Percentiles rank a stretch among this genome's conserved stretches.
Conservation (phyloP, 2,888 invertebrate species). For the Eustalomyia histrio region DNA sequence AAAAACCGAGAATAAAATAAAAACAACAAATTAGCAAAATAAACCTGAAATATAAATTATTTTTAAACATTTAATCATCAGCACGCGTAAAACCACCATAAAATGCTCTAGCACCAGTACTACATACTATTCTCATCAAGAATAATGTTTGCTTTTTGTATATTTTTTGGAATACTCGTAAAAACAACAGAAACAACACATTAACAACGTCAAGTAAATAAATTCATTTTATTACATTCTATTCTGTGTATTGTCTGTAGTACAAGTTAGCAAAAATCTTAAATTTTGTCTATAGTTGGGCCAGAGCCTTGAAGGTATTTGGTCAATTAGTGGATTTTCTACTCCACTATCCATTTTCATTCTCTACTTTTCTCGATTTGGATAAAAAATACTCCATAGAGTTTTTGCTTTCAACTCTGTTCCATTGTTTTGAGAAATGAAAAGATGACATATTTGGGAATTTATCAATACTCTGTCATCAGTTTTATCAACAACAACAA, state of each 20-base stretch:
- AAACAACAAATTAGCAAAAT: conserved; percentile 30
- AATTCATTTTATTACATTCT: conserved; percentile 19
- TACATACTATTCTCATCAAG: conserved; percentile 8
- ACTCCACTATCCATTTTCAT: too few species aligned
- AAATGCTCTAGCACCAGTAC: conserved; percentile 30
- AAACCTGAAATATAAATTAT: conserved; percentile 61
- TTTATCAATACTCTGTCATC: too few species aligned
- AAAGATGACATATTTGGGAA: too few species aligned
- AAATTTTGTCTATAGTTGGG: background rate
- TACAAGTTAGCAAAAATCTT: background rate
- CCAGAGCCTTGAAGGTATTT: background rate
- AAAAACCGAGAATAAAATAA: background rate
- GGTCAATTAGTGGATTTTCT: too few species aligned
- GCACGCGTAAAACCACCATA: conserved; percentile 49
- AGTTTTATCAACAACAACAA: too few species aligned
- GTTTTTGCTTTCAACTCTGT: too few species aligned
- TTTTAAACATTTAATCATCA: conserved; percentile 63
- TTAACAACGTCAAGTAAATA: conserved; percentile 28
- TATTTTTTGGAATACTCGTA: conserved; percentile 14
- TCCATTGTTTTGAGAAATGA: too few species aligned
- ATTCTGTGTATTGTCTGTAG: background rate
- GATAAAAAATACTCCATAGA: too few species aligned
- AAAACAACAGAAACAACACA: conserved; percentile 16
- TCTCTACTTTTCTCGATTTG: too few species aligned
- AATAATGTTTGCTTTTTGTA: background rate